Evolutionary conservation across 2,113 vertebrate genomes (phyloP), one percentile per base, ranked within the genome.

Genomic region (Ornithorhynchus anatinus): DNA sequence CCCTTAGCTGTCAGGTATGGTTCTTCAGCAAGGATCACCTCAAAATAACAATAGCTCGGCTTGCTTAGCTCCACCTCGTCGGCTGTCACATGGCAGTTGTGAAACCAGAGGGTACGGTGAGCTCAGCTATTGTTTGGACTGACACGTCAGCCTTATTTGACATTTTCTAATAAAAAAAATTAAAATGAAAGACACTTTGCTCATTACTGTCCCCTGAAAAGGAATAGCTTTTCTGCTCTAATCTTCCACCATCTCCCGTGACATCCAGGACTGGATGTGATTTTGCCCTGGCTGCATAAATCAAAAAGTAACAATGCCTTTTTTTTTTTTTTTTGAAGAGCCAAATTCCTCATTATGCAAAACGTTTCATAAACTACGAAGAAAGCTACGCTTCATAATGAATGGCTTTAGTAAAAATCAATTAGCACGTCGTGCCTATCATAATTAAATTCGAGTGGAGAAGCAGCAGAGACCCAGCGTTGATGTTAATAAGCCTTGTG

Each of bases 351-450:
- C 58, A 70, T 64, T 75, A 47, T 43, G 22, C 23, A 42, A 75
- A 45, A 39, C 64, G 51, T 70, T 81, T 63, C 22, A 53, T 69
- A 66, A 48, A 57, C 57, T 69, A 72, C 60, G 44, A 25, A 42
- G 42, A 59, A 83, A 79, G 63, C 38, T 35, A 62, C 52, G 67
- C 10, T 19, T 40, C 13, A 47, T 57, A 38, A 23, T 23, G 67
- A 80, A 56, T 54, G 6, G 42, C 22, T 69, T 50, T 59, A 22
- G 22, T 61, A 67, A 68, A 83, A 73, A 81, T 57, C 65, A 62
- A 59, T 69, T 66, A 53, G 58, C 48, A 72, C 57, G 68, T 80
- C 59, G 53, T 64, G 50, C 23, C 48, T 37, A 40, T 52, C 27
- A 40, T 47, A 67, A 59, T 62, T 51, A 72, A 48, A 59, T 35